Base-by-base conservation (phyloP, 2,888 invertebrate species). In the Napeogenes inachia region DNA sequence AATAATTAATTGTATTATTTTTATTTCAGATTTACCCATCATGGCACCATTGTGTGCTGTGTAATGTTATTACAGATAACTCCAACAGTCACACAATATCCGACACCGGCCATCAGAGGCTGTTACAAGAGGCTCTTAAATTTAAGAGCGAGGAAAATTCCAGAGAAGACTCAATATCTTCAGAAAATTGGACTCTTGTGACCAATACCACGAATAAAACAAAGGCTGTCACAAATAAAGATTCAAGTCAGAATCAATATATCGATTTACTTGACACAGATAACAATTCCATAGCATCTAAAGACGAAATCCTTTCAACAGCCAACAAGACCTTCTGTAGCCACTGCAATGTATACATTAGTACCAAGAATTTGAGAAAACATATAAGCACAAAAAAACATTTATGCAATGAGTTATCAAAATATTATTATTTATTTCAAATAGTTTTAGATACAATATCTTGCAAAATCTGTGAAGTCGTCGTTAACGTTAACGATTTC, bases 1-100 rank as follows among this genome's bases (percentile, higher is more conserved):
- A 42, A 10, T 42, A 42, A 42, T 8, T 42, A 42, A 42, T 47
- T 12, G 30, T 30, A 42, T 54, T 54, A 38, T 53, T 57, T 61
- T 35, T 60, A 57, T 70, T 70, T 54, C 66, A 75, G 75, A 60
- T 70, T 3, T 65, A 68, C n/a, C 65, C 67, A 5, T 63, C 58
- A 8, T 67, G 67, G 64, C 65, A 62, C 32, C 74, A 75, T 46
- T 75, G 75, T 55, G 35, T 74, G 1, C 56, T 74, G 5, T 75
- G 75, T 60, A 73, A 74, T 30, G 64, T 66, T 54, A 56, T 73
- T 0, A 67, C 67, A 1, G 64, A 61, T 13, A 66, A 69, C 45
- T 55, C 59, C 1, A 63, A 61, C 8, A 42, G 70, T 47, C 72
- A 73, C 8, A 10, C 45, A 1, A 35, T 57, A 0, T 59, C 55